phyloP scores from a whole-genome alignment of 2,797 vertebrate species.

The Antrozous pallidus region DNA sequence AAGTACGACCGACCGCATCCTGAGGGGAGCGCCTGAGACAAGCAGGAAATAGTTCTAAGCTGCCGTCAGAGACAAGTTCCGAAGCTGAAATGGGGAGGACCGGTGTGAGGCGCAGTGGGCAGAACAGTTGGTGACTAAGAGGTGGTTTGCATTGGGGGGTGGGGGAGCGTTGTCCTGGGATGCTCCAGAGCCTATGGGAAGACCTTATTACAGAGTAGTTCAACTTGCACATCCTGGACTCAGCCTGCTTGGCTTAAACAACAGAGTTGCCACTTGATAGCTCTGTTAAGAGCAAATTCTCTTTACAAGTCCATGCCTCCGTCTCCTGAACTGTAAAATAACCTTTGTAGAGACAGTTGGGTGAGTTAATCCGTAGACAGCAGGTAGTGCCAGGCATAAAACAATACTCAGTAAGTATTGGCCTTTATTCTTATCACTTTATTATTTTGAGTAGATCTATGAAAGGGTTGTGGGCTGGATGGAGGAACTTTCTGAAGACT shows the following conservation, averaged over 20 bases:
- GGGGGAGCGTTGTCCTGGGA: background rate
- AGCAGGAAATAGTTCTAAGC: background rate
- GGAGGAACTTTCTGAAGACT: background rate
- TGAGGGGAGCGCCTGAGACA: background rate
- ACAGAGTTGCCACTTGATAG: background rate
- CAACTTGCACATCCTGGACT: background rate
- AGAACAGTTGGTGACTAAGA: background rate
- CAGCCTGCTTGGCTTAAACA: background rate
- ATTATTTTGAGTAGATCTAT: background rate
- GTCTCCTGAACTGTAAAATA: background rate
- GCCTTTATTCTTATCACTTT: background rate
- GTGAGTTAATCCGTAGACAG: background rate
- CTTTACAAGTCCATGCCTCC: background rate
- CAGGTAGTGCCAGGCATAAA: background rate
- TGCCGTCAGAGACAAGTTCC: background rate
- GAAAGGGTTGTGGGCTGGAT: background rate
- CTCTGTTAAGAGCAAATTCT: background rate
- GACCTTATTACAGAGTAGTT: background rate
- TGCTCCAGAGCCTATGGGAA: background rate
- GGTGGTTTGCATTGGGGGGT: background rate
- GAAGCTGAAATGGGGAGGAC: background rate
- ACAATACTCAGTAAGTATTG: background rate
- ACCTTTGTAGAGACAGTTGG: background rate
- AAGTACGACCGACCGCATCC: background rate
- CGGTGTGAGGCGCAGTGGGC: background rate